These are phyloP conservation scores for Hafferia zeledoni DNA, from an alignment of 2,797 vertebrate species.

Conservation along the genomic window DNA sequence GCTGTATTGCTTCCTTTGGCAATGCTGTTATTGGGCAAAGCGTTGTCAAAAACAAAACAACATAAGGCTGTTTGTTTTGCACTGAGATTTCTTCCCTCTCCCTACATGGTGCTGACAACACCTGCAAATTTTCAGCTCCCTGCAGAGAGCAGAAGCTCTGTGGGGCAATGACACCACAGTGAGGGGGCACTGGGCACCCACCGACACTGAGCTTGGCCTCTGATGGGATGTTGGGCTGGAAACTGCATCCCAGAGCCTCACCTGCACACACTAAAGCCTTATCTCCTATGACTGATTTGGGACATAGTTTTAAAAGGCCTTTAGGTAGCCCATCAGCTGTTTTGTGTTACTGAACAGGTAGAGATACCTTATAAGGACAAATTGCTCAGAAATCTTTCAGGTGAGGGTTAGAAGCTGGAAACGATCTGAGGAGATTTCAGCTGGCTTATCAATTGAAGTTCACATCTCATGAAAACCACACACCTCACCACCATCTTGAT, in stretches of 20 bases:
- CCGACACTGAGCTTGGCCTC: not conserved
- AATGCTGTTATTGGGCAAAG: slow-evolving; percentile 35
- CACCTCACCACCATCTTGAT: not conserved
- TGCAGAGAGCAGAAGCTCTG: not conserved
- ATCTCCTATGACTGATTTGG: fast-evolving
- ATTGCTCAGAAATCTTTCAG: not conserved
- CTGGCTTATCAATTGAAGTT: not conserved
- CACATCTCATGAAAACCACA: not conserved
- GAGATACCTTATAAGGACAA: not conserved
- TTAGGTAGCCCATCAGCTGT: not conserved
- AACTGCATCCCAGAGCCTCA: not conserved
- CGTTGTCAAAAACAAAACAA: slow-evolving; percentile 42
- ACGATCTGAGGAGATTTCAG: not conserved
- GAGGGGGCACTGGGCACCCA: fast-evolving
- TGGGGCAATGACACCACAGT: not conserved
- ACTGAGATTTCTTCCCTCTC: not conserved
- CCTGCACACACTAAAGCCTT: not conserved
- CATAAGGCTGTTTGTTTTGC: slow-evolving; percentile 42
- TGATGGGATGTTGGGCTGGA: not conserved
- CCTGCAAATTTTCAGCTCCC: not conserved
- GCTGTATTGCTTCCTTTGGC: slow-evolving; percentile 43
- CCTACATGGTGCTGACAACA: not conserved
- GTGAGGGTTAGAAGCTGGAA: not conserved
- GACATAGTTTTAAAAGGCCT: not conserved
- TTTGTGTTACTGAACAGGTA: not conserved